Evolutionary conservation across 2,888 invertebrate species (phyloP), one percentile per base, ranked within the genome.

Genomic region (Pollenia amentaria): DNA sequence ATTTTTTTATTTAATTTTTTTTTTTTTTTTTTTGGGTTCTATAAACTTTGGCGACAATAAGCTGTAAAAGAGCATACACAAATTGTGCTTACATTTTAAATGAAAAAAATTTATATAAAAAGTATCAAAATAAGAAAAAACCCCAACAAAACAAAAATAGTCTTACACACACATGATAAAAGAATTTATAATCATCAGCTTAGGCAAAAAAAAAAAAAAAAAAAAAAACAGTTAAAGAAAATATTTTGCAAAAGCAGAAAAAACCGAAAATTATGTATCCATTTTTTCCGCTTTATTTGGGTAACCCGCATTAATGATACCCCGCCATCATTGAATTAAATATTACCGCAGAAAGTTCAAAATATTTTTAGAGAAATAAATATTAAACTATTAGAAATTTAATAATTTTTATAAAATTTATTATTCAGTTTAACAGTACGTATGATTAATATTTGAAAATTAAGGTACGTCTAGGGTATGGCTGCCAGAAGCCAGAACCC

Each of bases 31-130:
- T 53, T 55, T 40, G 2, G 29, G 12, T 7, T 51, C 6, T 12
- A 11, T 38, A 44, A 60, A 40, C 9, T 42, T 65, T 40, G 57
- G 80, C 80, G 80, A 67, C 73, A 73, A 65, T 40, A 65, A 46
- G 11, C 65, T 80, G 16, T 67, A 55, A 73, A 65, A 80, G n/a
- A 55, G 38, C 46, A 57, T 42, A 65, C 7, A 69, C 46, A 48
- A 14, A 46, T 16, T 11, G 3, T 42, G 16, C 42, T 16, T 16
- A 29, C 42, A 65, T 73, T 48, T 57, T 7, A 18, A 46, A 38
- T 9, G 14, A 9, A 57, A 29, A 11, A 73, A 55, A 64, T 65
- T 18, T 1, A 8, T 11, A 40, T 42, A 42, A 1, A 1, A 21
- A 53, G 12, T 16, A 69, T 8, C 29, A 8, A 38, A 38, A 10